phyloP scores from a whole-genome alignment of 2,888 invertebrate species.

The Cerceris rybyensis region DNA sequence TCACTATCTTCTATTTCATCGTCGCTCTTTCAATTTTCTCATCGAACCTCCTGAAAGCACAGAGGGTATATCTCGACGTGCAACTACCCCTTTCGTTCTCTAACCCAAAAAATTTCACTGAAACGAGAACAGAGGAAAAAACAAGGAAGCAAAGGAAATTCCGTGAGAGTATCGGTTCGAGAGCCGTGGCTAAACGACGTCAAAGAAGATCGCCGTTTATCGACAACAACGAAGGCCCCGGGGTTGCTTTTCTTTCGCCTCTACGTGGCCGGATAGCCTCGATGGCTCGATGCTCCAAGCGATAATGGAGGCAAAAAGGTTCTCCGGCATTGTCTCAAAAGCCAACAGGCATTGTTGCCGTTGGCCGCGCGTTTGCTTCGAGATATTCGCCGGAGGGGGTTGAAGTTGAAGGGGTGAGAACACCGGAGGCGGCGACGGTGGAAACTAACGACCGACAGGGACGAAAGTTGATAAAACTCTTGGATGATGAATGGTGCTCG shows the following conservation, averaged over 20 bases:
- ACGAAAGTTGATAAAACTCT: slow-evolving; percentile 43
- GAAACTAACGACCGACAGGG: slow-evolving; percentile 25
- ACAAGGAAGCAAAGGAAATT: not conserved
- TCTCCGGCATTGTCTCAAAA: slow-evolving; percentile 40
- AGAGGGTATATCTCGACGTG: too few species aligned
- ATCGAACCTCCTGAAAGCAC: too few species aligned
- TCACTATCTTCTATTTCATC: too few species aligned
- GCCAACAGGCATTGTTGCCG: slow-evolving; percentile 17
- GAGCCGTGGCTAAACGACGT: slow-evolving; percentile 31
- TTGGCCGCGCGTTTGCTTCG: not conserved
- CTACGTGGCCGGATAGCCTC: not conserved
- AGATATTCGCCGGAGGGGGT: not conserved
- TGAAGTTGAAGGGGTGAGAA: not conserved
- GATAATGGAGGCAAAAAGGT: slow-evolving; percentile 25
- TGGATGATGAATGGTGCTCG: slow-evolving; percentile 48
- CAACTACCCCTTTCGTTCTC: too few species aligned
- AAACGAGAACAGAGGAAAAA: not conserved
- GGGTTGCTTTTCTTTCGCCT: slow-evolving; percentile 34
- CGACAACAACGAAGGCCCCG: slow-evolving; percentile 24
- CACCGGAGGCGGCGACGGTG: not conserved
- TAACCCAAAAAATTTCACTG: too few species aligned
- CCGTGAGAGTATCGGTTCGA: slow-evolving; percentile 8
- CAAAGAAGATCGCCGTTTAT: slow-evolving; percentile 2
- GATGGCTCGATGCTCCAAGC: slow-evolving; percentile 15
- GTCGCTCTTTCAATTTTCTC: too few species aligned